Evolutionary conservation across 2,113 vertebrate species (phyloP).

Genomic region (Laticauda colubrina): DNA sequence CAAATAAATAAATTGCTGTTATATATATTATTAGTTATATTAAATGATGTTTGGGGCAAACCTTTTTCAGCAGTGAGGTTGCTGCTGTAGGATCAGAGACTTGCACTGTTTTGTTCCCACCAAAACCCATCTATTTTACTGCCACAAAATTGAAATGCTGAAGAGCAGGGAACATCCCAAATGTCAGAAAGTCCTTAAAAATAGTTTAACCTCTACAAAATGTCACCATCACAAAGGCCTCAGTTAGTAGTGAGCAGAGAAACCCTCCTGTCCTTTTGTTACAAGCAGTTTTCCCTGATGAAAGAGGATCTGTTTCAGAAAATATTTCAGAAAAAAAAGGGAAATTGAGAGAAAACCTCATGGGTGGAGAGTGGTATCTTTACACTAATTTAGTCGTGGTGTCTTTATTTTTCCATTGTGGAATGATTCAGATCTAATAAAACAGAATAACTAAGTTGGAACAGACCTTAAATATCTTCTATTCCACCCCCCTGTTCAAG

Average conservation of each 20-base stretch:
- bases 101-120: not conserved
- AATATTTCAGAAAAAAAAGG: not conserved
- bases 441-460: not conserved
- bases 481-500: not conserved
- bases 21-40: too few relatives aligned
- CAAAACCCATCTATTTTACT: not conserved
- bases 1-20: too few relatives aligned
- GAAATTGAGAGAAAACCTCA: not conserved
- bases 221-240: not conserved
- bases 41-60: not conserved
- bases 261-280: not conserved
- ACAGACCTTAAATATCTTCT: not conserved
- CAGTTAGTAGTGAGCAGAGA: not conserved
- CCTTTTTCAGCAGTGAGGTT: not conserved
- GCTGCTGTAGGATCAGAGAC: not conserved
- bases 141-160: not conserved
- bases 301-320: not conserved
- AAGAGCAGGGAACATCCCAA: not conserved
- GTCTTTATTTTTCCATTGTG: not conserved
- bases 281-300: not conserved
- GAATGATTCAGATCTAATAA: not conserved
- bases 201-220: not conserved
- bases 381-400: not conserved
- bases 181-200: slow-evolving; percentile 6
- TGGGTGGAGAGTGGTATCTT: not conserved